Evolutionary conservation across 2,797 vertebrate species (phyloP), one percentile per base, ranked within the genome.

Genomic region (Ambastaia sidthimunki): DNA sequence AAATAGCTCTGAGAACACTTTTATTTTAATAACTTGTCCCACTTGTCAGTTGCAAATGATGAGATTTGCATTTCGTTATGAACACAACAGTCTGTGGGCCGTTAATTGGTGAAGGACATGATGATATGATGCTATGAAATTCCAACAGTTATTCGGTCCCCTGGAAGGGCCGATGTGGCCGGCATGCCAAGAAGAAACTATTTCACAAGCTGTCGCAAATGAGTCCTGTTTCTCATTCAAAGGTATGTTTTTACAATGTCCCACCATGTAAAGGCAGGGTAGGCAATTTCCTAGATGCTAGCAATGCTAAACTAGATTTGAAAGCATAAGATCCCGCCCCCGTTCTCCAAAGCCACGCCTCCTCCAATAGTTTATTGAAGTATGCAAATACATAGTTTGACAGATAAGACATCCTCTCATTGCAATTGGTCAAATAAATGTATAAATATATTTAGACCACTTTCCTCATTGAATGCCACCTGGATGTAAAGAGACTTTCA

Each of bases 41-140:
- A 50, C 57, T 71, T 84, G 71, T 82, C 78, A 80, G 68, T 72
- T 75, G 59, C 62, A 76, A 84, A 81, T 70, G 75, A 57, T 54
- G 73, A 83, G 78, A 67, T 69, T 80, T 83, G 80, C 62, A 73
- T 78, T 83, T 84, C 44, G 72, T 81, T 84, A 82, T 48, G 60
- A 80, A 81, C 73, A 75, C 71, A 74, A 73, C 34, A 47, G 66
- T 34, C 71, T 54, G 76, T 11, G 19, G 59, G 69, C 60, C 66
- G 75, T 79, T 82, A 85, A 83, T 78, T 84, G 80, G 62, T 62
- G n/a, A 19, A 25, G 69, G 73, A 79, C 7, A 52, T 73, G 66
- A 80, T 73, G 67, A 74, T 52, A 62, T 48, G 48, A 78, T 31
- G 44, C 63, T 71, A 31, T 71, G 67, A 74, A 71, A 75, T 66